Percentiles rank a stretch among this genome's conserved stretches.
These are phyloP conservation scores for Ptilonorhynchus violaceus DNA, from an alignment of 2,113 vertebrate species.

Conservation along the genomic window DNA sequence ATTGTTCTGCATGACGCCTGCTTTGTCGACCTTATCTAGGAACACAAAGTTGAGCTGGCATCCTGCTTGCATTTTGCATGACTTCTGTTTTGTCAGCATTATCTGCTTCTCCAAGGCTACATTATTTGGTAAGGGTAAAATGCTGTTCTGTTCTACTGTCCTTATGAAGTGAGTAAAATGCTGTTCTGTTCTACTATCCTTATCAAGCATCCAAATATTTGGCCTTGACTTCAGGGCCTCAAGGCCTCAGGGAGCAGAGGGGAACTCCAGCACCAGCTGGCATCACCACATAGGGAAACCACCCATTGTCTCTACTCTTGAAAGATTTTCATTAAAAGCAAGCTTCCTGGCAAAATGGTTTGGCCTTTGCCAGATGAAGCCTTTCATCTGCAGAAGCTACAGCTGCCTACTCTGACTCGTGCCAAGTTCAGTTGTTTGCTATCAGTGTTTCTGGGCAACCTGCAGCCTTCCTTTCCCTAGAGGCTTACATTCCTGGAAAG, in stretches of 20 bases:
- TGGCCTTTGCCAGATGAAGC: neutral
- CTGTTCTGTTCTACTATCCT: neutral
- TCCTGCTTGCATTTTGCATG: too few species aligned
- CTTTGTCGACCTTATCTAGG: neutral
- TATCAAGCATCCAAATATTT: neutral
- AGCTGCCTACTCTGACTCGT: neutral
- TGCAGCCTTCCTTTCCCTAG: neutral
- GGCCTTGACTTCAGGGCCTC: neutral
- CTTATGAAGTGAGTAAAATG: too few species aligned
- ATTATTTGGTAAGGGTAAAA: neutral
- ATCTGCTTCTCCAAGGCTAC: neutral
- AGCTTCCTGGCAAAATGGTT: neutral
- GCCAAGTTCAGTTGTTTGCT: neutral
- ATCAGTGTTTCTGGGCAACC: neutral
- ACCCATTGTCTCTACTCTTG: neutral
- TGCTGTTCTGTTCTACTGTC: neutral
- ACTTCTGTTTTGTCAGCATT: too few species aligned
- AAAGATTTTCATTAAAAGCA: neutral
- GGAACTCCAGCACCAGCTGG: neutral
- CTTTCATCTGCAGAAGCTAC: neutral
- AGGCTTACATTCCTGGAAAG: neutral
- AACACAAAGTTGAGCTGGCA: too few species aligned
- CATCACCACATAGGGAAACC: neutral
- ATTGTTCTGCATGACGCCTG: neutral
- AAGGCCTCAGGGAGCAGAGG: neutral